A percentile compares a stretch with the other conserved stretches of the same genome.
phyloP scores from a whole-genome alignment of 2,888 invertebrate species.

The Imbricaverruca yamaguchii region DNA sequence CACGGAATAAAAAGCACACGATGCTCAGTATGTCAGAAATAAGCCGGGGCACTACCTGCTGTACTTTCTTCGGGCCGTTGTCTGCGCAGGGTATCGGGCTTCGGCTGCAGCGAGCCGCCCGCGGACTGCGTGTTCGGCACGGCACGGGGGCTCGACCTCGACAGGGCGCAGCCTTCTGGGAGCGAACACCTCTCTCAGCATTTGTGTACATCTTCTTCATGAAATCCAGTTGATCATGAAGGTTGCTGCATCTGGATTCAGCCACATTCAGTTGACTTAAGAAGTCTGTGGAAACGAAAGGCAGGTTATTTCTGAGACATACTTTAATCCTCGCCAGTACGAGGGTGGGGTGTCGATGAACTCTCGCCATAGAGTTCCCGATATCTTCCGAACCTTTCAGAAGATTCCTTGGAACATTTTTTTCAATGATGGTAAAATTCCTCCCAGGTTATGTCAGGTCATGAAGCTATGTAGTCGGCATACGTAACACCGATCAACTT shows the following conservation, averaged over 20 bases:
- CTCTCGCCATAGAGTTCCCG: too few species aligned
- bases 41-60: not conserved
- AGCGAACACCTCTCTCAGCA: not conserved
- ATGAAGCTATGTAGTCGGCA: too few species aligned
- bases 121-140: not conserved
- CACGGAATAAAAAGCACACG: too few species aligned
- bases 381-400: too few species aligned
- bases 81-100: not conserved
- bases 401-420: too few species aligned
- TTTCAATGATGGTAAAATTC: too few species aligned
- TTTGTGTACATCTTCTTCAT: slow-evolving; percentile 18
- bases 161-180: not conserved
- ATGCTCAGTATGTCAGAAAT: too few species aligned
- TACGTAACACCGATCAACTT: too few species aligned
- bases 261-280: slow-evolving; percentile 6
- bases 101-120: not conserved
- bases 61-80: not conserved
- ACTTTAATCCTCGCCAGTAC: too few species aligned
- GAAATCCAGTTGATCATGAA: slow-evolving; percentile 1
- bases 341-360: too few species aligned
- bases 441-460: too few species aligned
- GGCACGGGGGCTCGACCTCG: not conserved
- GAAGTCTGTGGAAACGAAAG: not conserved
- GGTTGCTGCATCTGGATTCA: not conserved
- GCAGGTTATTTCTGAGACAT: too few species aligned